Evolutionary conservation across 2,888 invertebrate genomes (phyloP).

Genomic region (Fabriciana adippe): DNA sequence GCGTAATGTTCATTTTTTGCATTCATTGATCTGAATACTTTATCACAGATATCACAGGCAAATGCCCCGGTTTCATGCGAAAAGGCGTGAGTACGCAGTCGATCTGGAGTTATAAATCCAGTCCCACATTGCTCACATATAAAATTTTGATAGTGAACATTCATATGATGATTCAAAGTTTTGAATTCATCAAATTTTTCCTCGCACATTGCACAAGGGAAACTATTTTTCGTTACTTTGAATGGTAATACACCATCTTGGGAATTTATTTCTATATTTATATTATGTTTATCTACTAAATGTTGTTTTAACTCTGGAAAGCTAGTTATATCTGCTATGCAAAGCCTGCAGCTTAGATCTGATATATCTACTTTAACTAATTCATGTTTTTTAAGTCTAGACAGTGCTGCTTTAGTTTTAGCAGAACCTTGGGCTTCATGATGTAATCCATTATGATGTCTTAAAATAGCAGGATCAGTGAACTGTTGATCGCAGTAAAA

Average conservation of each 20-base stretch:
- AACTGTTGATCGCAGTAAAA: constrained; percentile 66
- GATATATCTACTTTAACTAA: constrained; percentile 69
- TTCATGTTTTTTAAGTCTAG: constrained; percentile 63
- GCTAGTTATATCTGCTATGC: constrained; percentile 51
- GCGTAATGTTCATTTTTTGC: constrained; percentile 75
- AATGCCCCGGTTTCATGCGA: constrained; percentile 67
- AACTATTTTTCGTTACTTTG: constrained; percentile 55
- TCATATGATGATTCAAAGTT: constrained; percentile 74
- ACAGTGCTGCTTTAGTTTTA: constrained; percentile 54
- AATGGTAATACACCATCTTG: constrained; percentile 67
- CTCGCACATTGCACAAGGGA: constrained; percentile 61
- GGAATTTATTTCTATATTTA: constrained; percentile 52
- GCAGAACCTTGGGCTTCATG: constrained; percentile 47
- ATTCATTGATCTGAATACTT: constrained; percentile 74
- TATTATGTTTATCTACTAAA: constrained; percentile 57
- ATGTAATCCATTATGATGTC: constrained; percentile 51
- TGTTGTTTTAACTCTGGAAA: constrained; percentile 59
- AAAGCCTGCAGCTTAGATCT: constrained; percentile 61
- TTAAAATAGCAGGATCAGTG: constrained; percentile 56
- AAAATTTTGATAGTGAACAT: constrained; percentile 70
- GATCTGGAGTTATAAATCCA: constrained; percentile 69
- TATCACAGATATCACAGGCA: constrained; percentile 73
- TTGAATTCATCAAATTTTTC: constrained; percentile 64
- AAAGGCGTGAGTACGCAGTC: constrained; percentile 63
- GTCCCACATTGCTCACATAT: constrained; percentile 73